phyloP scores from a whole-genome alignment of 2,888 invertebrate species.

The Eueremaeus valkanovi region DNA sequence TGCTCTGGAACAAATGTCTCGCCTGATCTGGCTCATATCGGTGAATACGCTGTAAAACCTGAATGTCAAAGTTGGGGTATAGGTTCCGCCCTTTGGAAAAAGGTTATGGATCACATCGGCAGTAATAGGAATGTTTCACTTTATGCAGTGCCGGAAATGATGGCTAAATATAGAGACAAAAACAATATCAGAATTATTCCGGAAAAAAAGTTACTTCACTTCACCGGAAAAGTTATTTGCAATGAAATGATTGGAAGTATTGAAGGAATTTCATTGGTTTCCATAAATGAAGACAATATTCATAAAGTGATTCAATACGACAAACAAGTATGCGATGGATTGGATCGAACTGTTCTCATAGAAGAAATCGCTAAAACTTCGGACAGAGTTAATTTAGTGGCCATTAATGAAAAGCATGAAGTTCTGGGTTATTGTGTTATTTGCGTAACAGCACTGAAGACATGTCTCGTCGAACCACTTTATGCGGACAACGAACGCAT shows the following conservation, averaged over 20 bases:
- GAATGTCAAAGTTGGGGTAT: slow-evolving; percentile 43
- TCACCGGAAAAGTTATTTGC: background rate
- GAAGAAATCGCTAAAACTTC: slow-evolving; percentile 15
- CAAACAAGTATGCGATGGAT: slow-evolving; percentile 5
- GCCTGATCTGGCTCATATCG: slow-evolving; percentile 41
- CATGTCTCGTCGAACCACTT: slow-evolving; percentile 41
- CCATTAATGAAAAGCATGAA: slow-evolving; percentile 34
- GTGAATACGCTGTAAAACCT: slow-evolving; percentile 40
- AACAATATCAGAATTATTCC: slow-evolving; percentile 41
- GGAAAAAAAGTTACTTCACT: background rate
- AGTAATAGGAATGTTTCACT: slow-evolving; percentile 34
- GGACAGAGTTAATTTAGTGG: slow-evolving; percentile 40
- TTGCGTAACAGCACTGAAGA: background rate
- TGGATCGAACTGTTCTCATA: background rate
- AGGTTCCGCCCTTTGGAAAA: slow-evolving; percentile 43
- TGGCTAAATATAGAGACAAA: slow-evolving; percentile 40
- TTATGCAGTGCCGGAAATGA: slow-evolving; percentile 40
- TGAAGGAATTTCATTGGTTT: background rate
- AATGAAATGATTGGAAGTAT: background rate
- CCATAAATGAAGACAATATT: slow-evolving; percentile 6
- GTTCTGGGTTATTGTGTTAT: slow-evolving; percentile 31
- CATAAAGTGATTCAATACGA: slow-evolving; percentile 26
- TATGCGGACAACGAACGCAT: slow-evolving; percentile 43
- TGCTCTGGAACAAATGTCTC: slow-evolving; percentile 31
- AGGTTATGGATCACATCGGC: slow-evolving; percentile 41